phyloP scores from a whole-genome alignment of 2,797 vertebrate species.

The Ptychobarbus kaznakovi region DNA sequence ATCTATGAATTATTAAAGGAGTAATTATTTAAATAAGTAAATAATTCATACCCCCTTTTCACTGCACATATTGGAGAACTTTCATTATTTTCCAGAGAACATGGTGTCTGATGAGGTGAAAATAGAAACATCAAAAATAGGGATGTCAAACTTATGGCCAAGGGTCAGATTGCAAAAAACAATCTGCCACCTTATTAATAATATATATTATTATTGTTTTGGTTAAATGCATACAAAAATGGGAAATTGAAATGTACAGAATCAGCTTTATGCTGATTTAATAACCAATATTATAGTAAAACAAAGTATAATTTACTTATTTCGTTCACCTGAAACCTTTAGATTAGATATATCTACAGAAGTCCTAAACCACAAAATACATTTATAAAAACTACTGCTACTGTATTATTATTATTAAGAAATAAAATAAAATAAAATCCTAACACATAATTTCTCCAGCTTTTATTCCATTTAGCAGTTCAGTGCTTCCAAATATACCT shows the following conservation, averaged over 20 bases:
- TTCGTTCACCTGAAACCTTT: neutral
- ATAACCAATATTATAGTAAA: neutral
- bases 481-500: neutral
- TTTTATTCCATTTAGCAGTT: neutral
- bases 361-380: no score
- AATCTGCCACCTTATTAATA: no score
- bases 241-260: neutral
- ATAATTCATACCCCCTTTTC: conserved; percentile 43
- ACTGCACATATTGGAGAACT: neutral
- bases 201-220: no score
- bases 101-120: neutral
- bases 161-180: neutral
- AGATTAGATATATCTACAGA: neutral
- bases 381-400: no score
- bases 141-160: neutral
- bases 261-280: neutral
- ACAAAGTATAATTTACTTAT: neutral
- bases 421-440: neutral
- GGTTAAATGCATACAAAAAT: neutral
- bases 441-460: no score
- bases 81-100: conserved; percentile 3
- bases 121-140: neutral
- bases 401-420: neutral
- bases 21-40: conserved; percentile 49
- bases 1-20: conserved; percentile 39